Base-by-base conservation (phyloP, 1,140 invertebrate genomes). In the Plutomurus gul region DNA sequence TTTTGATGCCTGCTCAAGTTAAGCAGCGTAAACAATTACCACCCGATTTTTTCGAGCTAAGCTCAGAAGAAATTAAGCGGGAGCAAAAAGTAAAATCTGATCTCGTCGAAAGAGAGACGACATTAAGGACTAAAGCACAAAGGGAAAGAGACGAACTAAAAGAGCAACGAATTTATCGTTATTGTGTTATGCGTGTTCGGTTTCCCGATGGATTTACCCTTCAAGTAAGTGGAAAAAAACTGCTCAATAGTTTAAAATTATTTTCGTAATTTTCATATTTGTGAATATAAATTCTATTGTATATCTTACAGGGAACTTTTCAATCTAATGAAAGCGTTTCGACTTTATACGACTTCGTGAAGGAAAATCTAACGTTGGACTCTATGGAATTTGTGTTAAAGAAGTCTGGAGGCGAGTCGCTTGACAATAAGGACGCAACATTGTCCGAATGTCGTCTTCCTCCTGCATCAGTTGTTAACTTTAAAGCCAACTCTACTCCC, bases 51-150 rank as follows among this genome's bases (percentile, higher is more conserved):
- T 98, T 93, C 85, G 89, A 89, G 3, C 85, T 97, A 13, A 89
- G 91, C 0, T 86, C 91, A 0, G 93, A 95, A 83, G 96, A 98
- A 87, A 84, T 98, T 4, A 94, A 94, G 86, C 89, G 89, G 82
- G 96, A 97, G 87, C 93, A 95, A 85, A 91, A 93, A 84, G 84
- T 91, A 22, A 93, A 93, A 80, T 84, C 88, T n/a, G 93, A 96
- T 86, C 90, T 90, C 30, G 89, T 94, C 16, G 95, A 97, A 85
- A 92, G 90, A 84, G 90, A 91, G 83, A 90, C 93, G 83, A 93
- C 95, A 88, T 86, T 98, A 2, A 88, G 94, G 75, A 98, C 96
- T 0, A 96, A 96, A 88, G 95, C 94, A 0, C 97, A 97, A 94
- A 86, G 95, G 13, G 95, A 97, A 86, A 92, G 93, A 83, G 93